phyloP scores from a whole-genome alignment of 35 echinoderm and acorn worm genomes.

The Lytechinus pictus region DNA sequence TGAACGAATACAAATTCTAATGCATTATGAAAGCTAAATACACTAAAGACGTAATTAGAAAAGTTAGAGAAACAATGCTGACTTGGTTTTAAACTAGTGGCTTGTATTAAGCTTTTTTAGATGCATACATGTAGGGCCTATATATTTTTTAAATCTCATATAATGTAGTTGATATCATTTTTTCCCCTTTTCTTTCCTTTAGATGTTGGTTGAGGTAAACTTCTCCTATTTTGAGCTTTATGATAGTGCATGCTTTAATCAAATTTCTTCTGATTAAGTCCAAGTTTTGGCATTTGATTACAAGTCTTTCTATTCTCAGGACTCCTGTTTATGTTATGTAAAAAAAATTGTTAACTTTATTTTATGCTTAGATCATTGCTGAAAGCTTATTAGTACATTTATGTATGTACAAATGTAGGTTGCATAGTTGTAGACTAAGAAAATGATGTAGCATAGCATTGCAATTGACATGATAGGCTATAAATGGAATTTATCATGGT shows the following conservation, averaged over 20 bases:
- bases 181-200: not conserved
- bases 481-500: too few species aligned
- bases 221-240: not conserved
- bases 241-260: not conserved
- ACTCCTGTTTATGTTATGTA: too few species aligned
- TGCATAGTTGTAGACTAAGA: too few species aligned
- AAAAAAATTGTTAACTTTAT: too few species aligned
- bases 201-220: constrained; percentile 18
- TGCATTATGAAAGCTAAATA: not conserved
- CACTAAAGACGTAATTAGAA: not conserved
- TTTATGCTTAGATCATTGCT: too few species aligned
- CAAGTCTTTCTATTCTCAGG: too few species aligned
- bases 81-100: not conserved
- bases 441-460: too few species aligned
- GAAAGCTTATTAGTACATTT: too few species aligned
- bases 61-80: not conserved
- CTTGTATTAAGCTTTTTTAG: not conserved
- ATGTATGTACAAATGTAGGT: too few species aligned
- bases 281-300: not conserved
- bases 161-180: not conserved
- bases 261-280: not conserved
- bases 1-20: not conserved
- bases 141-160: not conserved
- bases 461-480: too few species aligned
- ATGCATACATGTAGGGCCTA: not conserved